A percentile compares a stretch with the other conserved stretches of the same genome.
Conservation (phyloP, 2,888 invertebrate genomes). For the Ferdinandea cuprea region DNA sequence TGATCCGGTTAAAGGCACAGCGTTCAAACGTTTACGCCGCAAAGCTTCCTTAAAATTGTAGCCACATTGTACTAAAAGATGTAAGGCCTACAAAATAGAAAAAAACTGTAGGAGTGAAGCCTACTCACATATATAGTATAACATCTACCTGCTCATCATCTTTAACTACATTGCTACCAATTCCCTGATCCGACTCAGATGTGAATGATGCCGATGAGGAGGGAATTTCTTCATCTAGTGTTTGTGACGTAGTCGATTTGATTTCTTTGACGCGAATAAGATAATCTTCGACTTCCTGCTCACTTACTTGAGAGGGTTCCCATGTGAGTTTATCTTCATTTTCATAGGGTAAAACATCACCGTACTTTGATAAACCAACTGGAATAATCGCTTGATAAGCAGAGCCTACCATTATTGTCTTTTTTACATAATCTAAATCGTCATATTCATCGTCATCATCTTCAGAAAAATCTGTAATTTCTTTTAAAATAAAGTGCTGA, state of each 20-base stretch:
- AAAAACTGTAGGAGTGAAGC: background rate
- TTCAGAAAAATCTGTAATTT: slow-evolving; percentile 60
- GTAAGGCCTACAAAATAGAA: slow-evolving; percentile 86
- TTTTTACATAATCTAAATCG: slow-evolving; percentile 79
- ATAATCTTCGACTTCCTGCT: slow-evolving; percentile 91
- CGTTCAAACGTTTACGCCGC: slow-evolving; percentile 89
- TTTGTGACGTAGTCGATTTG: slow-evolving; percentile 69
- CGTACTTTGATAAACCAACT: slow-evolving; percentile 95
- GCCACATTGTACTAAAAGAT: slow-evolving; percentile 95
- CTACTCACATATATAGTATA: background rate
- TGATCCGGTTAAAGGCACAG: slow-evolving; percentile 87
- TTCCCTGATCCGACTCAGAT: slow-evolving; percentile 59
- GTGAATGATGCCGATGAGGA: slow-evolving; percentile 49
- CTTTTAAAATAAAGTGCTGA: background rate
- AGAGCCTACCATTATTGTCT: slow-evolving; percentile 96
- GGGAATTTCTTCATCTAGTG: slow-evolving; percentile 46
- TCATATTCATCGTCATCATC: slow-evolving; percentile 76
- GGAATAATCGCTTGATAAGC: slow-evolving; percentile 97
- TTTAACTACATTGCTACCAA: slow-evolving; percentile 76
- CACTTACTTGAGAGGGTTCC: slow-evolving; percentile 92
- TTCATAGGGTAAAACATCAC: slow-evolving; percentile 96
- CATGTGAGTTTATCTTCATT: slow-evolving; percentile 97
- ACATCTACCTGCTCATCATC: slow-evolving; percentile 89
- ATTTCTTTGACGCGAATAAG: slow-evolving; percentile 84
- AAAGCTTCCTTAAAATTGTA: slow-evolving; percentile 97